These are phyloP conservation scores for Ataeniobius toweri DNA, from an alignment of 2,797 vertebrate genomes.

Conservation along the genomic window DNA sequence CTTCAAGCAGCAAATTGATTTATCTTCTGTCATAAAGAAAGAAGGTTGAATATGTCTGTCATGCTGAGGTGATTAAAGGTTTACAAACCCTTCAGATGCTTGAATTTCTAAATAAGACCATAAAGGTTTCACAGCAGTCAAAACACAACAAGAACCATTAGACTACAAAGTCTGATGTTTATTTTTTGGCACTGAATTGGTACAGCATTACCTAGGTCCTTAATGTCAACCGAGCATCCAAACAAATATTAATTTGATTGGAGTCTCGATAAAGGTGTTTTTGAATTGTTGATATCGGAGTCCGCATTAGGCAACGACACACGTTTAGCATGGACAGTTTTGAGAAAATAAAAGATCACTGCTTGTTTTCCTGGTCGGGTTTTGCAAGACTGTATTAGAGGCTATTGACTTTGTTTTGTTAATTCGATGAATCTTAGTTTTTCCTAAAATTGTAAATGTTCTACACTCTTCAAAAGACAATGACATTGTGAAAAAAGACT, in stretches of 20 bases:
- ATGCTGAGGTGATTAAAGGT: neutral
- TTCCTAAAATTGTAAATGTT: too few relatives aligned
- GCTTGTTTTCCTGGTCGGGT: neutral
- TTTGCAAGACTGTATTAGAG: neutral
- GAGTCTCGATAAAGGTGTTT: neutral
- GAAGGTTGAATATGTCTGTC: too few relatives aligned
- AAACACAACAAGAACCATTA: neutral
- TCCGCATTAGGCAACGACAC: neutral
- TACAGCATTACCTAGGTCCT: neutral
- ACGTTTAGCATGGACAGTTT: neutral
- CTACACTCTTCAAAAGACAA: too few relatives aligned
- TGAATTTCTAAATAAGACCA: neutral
- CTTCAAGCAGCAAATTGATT: conserved; percentile 15
- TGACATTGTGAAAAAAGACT: too few relatives aligned
- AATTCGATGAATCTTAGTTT: neutral
- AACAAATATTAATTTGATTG: neutral
- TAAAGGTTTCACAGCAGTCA: neutral
- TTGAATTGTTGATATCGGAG: neutral
- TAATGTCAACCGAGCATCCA: neutral
- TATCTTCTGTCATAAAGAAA: neutral
- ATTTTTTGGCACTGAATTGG: neutral
- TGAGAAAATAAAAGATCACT: neutral
- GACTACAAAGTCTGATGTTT: neutral
- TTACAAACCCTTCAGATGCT: neutral
- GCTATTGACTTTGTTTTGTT: neutral